phyloP scores from a whole-genome alignment of 2,113 vertebrate genomes.

The Gnathonemus echidnorhynchus region DNA sequence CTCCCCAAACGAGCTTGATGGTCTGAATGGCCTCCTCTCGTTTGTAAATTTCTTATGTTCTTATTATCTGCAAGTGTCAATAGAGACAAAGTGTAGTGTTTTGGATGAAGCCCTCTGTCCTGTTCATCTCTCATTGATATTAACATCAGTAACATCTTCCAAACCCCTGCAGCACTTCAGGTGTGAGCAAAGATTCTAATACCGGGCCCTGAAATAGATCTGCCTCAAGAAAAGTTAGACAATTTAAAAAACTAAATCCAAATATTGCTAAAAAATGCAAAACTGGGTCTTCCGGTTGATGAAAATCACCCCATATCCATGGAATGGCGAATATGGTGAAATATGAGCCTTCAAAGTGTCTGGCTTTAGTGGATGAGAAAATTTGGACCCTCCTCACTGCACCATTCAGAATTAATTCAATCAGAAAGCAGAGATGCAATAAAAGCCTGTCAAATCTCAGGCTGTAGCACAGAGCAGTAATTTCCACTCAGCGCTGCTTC shows the following conservation, averaged over 20 bases:
- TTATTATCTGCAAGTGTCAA: not conserved
- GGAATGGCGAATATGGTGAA: not conserved
- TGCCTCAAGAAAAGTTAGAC: not conserved
- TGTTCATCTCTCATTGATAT: not conserved
- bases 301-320: not conserved
- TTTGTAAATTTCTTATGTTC: too few species aligned
- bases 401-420: conserved; percentile 81
- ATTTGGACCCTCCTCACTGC: conserved; percentile 71
- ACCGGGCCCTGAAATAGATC: not conserved
- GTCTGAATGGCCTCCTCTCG: too few species aligned
- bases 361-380: conserved; percentile 71
- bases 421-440: conserved; percentile 74
- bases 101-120: not conserved
- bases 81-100: not conserved
- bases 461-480: conserved; percentile 67
- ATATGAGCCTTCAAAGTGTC: conserved; percentile 54
- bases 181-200: not conserved
- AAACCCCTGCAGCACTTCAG: not conserved
- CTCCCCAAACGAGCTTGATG: too few species aligned
- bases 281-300: not conserved
- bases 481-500: conserved; percentile 71
- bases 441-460: conserved; percentile 76
- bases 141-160: not conserved
- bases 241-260: not conserved
- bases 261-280: not conserved